Conservation (phyloP, 2,797 vertebrate genomes). For the Scarus forsteni region DNA sequence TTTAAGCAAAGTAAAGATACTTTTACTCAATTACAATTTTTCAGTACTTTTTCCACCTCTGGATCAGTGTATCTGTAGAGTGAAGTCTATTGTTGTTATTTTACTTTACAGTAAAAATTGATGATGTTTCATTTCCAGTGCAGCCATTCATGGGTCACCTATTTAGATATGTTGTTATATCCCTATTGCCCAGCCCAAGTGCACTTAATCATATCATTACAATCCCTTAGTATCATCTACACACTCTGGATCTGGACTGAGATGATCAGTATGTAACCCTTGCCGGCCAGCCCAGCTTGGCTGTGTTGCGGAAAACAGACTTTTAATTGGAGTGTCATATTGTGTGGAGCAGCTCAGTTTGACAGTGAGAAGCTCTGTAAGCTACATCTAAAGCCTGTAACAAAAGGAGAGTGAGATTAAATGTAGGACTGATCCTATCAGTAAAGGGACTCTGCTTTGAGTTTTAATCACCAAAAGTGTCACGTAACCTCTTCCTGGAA, state of each 20-base stretch:
- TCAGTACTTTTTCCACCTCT: no score
- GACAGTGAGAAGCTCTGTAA: constrained; percentile 68
- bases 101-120: no score
- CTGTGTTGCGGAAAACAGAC: constrained; percentile 53
- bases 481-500: constrained; percentile 65
- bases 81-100: no score
- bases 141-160: no score
- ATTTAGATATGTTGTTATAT: no score
- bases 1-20: no score
- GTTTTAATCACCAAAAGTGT: constrained; percentile 69
- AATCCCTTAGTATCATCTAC: background rate
- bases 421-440: constrained; percentile 70
- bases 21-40: no score
- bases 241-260: constrained; percentile 1
- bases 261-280: constrained; percentile 30
- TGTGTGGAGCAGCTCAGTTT: constrained; percentile 65
- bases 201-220: background rate
- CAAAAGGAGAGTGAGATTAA: constrained; percentile 78
- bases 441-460: constrained; percentile 59
- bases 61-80: no score
- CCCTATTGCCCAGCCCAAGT: no score
- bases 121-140: background rate
- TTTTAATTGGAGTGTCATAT: constrained; percentile 70
- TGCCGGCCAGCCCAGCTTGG: constrained; percentile 9
- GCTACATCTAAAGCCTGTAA: constrained; percentile 74